A percentile compares a stretch with the other conserved stretches of the same genome.
These are phyloP conservation scores for Thunnus thynnus DNA, from an alignment of 2,113 vertebrate genomes.

Conservation along the genomic window DNA sequence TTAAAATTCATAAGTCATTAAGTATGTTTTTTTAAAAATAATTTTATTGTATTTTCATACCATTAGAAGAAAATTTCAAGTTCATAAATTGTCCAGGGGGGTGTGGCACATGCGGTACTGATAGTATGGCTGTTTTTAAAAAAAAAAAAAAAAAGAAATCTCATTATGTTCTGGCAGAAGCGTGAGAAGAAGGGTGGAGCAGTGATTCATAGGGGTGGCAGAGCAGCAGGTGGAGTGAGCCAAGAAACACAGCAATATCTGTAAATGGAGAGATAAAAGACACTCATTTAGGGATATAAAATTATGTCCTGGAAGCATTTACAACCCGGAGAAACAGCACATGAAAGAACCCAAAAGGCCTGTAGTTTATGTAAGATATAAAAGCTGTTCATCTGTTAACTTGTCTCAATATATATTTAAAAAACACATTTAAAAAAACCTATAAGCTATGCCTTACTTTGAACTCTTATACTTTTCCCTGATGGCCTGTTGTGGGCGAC, in stretches of 20 bases:
- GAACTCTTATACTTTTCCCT: conserved; percentile 90
- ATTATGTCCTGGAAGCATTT: neutral
- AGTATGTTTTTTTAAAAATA: conserved; percentile 22
- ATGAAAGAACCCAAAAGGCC: neutral
- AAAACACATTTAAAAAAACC: neutral
- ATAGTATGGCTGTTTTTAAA: no score
- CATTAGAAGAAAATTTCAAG: conserved; percentile 17
- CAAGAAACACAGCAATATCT: conserved; percentile 78
- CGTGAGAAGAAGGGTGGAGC: conserved; percentile 32
- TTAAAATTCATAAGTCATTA: conserved; percentile 4
- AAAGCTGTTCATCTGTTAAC: neutral
- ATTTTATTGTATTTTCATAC: conserved; percentile 17
- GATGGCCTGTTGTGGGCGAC: conserved; percentile 88
- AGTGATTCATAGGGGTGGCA: conserved; percentile 56
- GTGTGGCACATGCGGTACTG: neutral
- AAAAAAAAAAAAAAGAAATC: no score
- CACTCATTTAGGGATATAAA: neutral
- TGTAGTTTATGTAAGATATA: neutral
- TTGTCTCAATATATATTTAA: neutral
- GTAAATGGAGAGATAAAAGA: conserved; percentile 11
- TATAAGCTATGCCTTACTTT: conserved; percentile 82
- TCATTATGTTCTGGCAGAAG: conserved; percentile 4
- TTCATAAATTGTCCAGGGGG: neutral
- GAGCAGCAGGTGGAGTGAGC: conserved; percentile 63
- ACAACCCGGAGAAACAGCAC: neutral